phyloP scores from a whole-genome alignment of 2,113 vertebrate species.

The Columba janthina region DNA sequence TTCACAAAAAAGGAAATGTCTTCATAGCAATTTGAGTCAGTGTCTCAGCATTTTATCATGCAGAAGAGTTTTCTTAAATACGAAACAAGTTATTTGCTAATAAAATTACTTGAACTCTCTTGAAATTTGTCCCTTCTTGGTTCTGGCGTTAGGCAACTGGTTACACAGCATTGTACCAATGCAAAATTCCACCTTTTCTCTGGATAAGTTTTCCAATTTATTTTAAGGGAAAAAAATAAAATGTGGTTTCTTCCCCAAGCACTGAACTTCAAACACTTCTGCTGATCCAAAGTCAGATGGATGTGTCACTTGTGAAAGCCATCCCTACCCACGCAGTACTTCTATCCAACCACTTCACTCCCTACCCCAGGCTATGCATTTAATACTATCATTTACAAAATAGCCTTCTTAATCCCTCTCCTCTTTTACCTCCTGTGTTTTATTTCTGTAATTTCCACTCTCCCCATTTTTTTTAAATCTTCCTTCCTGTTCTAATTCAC shows the following conservation, averaged over 20 bases:
- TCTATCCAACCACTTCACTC: background rate
- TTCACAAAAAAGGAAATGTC: background rate
- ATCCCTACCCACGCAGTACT: background rate
- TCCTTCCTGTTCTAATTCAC: background rate
- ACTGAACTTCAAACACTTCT: background rate
- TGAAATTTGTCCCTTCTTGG: background rate
- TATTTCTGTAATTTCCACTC: background rate
- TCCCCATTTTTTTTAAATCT: background rate
- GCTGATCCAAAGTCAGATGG: background rate
- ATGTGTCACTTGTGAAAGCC: background rate
- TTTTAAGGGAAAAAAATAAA: background rate
- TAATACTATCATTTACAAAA: background rate
- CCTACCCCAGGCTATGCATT: background rate
- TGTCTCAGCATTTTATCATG: background rate
- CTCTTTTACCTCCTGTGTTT: background rate
- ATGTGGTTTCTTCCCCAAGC: background rate
- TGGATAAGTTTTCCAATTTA: fast-evolving
- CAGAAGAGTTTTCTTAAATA: background rate
- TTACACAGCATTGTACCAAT: background rate
- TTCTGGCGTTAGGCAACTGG: background rate
- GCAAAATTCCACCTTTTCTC: background rate
- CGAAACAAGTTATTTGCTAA: background rate
- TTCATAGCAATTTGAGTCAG: background rate
- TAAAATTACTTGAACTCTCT: background rate
- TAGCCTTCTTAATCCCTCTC: background rate